Percentiles rank a stretch among this genome's conserved stretches.
Evolutionary conservation across 2,113 vertebrate genomes (phyloP).

Genomic region (human (Homo sapiens)): DNA sequence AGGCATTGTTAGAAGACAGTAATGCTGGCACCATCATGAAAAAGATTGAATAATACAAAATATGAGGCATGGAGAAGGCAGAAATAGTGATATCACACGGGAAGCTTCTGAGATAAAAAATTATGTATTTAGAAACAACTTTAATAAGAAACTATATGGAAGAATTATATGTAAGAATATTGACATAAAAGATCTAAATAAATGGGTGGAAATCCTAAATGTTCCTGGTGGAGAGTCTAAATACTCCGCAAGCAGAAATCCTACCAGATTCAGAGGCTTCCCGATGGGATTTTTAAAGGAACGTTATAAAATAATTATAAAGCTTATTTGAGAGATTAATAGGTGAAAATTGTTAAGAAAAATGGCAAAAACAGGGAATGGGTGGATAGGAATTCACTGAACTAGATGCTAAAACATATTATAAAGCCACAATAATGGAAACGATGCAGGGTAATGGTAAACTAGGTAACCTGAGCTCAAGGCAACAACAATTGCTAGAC

Average conservation of each 20-base stretch:
- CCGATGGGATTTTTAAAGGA: background rate
- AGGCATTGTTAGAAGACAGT: background rate
- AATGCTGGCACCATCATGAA: background rate
- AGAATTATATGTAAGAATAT: background rate
- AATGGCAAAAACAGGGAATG: background rate
- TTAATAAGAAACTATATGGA: background rate
- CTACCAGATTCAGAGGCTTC: background rate
- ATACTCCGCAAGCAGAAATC: constrained; percentile 3
- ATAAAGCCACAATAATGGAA: background rate
- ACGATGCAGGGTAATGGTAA: background rate
- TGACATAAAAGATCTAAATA: background rate
- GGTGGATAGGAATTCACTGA: background rate
- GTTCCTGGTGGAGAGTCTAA: background rate
- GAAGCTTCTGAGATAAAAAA: background rate
- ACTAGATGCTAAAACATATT: background rate
- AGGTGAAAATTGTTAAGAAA: background rate
- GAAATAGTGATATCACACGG: background rate
- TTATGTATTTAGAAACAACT: background rate
- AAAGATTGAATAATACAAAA: background rate
- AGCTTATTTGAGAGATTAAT: background rate
- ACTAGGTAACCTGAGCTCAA: background rate
- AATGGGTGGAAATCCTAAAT: background rate
- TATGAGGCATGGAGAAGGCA: background rate
- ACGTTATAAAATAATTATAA: background rate
- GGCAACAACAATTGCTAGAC: background rate